Conservation (phyloP, 1,140 invertebrate genomes). For the Bombus confusus region DNA sequence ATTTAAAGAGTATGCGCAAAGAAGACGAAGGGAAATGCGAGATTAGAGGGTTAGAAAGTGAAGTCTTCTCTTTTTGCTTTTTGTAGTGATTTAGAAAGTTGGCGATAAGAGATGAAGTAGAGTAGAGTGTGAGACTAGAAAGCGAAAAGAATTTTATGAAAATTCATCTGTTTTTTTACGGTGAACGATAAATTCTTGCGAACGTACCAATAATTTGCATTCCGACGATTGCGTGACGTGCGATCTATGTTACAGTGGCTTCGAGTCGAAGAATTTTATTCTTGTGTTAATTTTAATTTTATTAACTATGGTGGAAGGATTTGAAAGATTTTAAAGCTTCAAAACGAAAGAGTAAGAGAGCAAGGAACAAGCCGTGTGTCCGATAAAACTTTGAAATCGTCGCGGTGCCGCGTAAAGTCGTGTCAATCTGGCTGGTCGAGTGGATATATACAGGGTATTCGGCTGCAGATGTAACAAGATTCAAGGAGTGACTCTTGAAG, state of each 20-base stretch:
- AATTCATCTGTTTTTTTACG: too few relatives aligned
- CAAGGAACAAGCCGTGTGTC: too few relatives aligned
- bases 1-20: too few relatives aligned
- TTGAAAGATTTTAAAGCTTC: not conserved
- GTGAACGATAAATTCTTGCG: not conserved
- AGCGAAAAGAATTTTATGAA: not conserved
- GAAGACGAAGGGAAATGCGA: too few relatives aligned
- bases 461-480: too few relatives aligned
- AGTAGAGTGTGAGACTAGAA: not conserved
- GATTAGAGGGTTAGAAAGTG: too few relatives aligned
- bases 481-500: too few relatives aligned
- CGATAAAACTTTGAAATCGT: constrained; percentile 20
- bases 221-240: not conserved
- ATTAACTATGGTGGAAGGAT: not conserved
- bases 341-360: not conserved
- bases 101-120: not conserved
- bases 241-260: not conserved
- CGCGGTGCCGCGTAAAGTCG: not conserved
- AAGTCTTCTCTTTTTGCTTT: not conserved
- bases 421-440: not conserved
- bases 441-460: too few relatives aligned
- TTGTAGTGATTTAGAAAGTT: not conserved
- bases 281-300: not conserved
- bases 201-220: not conserved
- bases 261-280: not conserved